Evolutionary conservation across 1,140 invertebrate genomes (phyloP), one percentile per base, ranked within the genome.

Genomic region (Holotrichia oblita): DNA sequence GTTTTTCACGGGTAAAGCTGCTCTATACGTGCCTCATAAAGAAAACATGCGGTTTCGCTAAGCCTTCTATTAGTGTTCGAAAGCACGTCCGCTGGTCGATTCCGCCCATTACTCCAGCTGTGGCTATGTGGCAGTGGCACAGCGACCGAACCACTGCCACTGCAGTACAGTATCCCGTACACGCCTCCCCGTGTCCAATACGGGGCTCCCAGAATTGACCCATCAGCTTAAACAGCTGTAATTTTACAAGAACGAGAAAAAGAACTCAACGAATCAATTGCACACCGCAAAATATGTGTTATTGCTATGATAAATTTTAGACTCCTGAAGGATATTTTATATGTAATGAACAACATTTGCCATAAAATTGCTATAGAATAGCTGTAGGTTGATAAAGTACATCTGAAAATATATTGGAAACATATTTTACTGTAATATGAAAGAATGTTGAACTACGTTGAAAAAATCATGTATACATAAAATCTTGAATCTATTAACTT

Each of bases 21-120:
- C 61, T 64, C 61, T 64, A 42, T 84, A 85, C 84, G 84, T 85
- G 84, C 81, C 81, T 84, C 84, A 85, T 85, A 85, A 85, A 85
- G 84, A 85, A 85, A 85, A 85, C 84, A 85, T 85, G 83, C 84
- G 82, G 83, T 84, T 80, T 79, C 75, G 76, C 79, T 85, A 85
- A 83, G 84, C 84, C 82, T 83, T 84, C 82, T 83, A 84, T 84
- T 83, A 84, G 81, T 81, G 84, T 84, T 85, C 81, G 81, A 83
- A 82, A 83, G 83, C 84, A 85, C 84, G 84, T 84, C 61, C 61
- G 61, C 61, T 27, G 61, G 61, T 64, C 61, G 61, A 64, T 64
- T 64, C 22, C 61, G 61, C 22, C 61, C 61, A 64, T 64, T 64
- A 64, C 61, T 64, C 61, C 61, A 24, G 61, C 17, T 64, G 17